These are phyloP conservation scores for Gila robusta DNA, from an alignment of 2,797 vertebrate genomes.

Conservation along the genomic window DNA sequence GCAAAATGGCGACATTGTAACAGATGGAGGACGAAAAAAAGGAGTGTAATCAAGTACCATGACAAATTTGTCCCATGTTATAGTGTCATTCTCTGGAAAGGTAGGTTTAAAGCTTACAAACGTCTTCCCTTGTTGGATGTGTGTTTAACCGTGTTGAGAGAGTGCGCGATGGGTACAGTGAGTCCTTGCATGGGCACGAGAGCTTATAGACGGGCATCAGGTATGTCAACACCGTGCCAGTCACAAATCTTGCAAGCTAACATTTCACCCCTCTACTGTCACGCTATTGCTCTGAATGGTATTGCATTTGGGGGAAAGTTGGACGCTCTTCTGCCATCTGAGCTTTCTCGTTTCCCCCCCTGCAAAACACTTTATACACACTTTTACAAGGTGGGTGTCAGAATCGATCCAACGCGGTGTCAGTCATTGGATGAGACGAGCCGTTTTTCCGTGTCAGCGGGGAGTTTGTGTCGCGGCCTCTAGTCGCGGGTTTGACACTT, in stretches of 20 bases:
- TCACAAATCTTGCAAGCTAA: conserved; percentile 1
- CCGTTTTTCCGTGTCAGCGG: conserved; percentile 54
- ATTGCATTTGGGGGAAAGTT: conserved; percentile 24
- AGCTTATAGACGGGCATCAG: conserved; percentile 44
- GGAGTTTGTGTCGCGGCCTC: conserved; percentile 53
- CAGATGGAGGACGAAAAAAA: conserved; percentile 65
- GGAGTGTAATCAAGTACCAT: conserved; percentile 65
- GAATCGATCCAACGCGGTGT: conserved; percentile 56
- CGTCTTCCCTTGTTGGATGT: conserved; percentile 37
- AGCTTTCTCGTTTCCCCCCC: conserved; percentile 29
- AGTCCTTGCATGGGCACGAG: conserved; percentile 57
- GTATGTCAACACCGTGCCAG: conserved; percentile 22
- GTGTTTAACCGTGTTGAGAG: conserved; percentile 26
- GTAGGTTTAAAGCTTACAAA: conserved; percentile 63
- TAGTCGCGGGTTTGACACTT: conserved; percentile 61
- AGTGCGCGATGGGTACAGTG: conserved; percentile 55
- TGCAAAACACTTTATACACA: conserved; percentile 59
- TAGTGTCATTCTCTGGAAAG: conserved; percentile 62
- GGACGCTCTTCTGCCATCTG: conserved; percentile 13
- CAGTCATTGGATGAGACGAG: conserved; percentile 54
- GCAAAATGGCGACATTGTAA: conserved; percentile 80
- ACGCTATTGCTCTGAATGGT: neutral
- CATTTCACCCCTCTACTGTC: conserved; percentile 17
- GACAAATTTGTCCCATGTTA: conserved; percentile 62
- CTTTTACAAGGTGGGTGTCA: conserved; percentile 63